Evolutionary conservation across 2,888 invertebrate genomes (phyloP).

Genomic region (Drosophila paranaensis): DNA sequence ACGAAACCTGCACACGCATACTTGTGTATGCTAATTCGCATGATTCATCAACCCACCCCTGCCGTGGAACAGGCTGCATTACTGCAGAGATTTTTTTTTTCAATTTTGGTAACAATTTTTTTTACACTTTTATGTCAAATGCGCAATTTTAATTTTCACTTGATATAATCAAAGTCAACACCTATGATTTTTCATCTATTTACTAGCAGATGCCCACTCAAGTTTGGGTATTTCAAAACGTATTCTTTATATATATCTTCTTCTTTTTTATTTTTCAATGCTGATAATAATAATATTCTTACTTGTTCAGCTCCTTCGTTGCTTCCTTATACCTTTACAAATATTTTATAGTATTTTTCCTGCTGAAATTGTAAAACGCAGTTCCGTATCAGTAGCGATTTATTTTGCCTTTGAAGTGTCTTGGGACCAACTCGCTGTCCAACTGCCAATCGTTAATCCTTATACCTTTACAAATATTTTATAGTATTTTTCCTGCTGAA

Average conservation of each 20-base stretch:
- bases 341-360: background rate
- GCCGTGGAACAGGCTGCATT: constrained; percentile 24
- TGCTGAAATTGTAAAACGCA: constrained; percentile 40
- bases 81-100: constrained; percentile 9
- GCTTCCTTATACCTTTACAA: constrained; percentile 2
- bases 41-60: constrained; percentile 67
- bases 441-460: constrained; percentile 59
- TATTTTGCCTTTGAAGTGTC: constrained; percentile 61
- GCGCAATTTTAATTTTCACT: background rate
- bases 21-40: constrained; percentile 47
- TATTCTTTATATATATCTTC: background rate
- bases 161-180: background rate
- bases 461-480: constrained; percentile 7
- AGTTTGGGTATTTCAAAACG: background rate
- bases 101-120: background rate
- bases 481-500: background rate
- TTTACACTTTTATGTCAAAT: background rate
- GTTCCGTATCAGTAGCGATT: constrained; percentile 48
- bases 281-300: background rate
- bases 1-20: constrained; percentile 27
- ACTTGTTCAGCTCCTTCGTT: constrained; percentile 8
- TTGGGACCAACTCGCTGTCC: constrained; percentile 40
- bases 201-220: background rate
- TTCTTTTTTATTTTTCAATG: background rate
- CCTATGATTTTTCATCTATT: background rate